A percentile compares a stretch with the other conserved stretches of the same genome.
These are phyloP conservation scores for Ceyx melanurus DNA, from an alignment of 2,113 vertebrate genomes.

Conservation along the genomic window DNA sequence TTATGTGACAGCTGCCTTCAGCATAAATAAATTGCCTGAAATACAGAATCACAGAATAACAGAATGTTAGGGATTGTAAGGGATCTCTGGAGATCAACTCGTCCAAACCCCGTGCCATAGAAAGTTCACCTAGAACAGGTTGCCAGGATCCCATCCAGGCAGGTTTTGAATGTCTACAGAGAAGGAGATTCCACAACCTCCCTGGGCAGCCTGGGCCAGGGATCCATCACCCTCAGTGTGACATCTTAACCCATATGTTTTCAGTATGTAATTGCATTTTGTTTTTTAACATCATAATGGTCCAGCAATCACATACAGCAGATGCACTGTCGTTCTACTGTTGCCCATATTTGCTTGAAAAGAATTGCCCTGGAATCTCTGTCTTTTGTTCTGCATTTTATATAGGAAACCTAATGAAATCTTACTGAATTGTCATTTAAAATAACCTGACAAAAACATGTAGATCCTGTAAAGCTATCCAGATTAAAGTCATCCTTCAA, in stretches of 20 bases:
- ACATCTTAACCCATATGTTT: neutral
- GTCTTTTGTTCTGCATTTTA: neutral
- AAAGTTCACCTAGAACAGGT: neutral
- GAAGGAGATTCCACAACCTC: too few relatives aligned
- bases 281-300: neutral
- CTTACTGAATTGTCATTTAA: neutral
- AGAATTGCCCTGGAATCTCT: neutral
- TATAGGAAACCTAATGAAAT: neutral
- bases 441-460: neutral
- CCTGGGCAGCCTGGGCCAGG: too few relatives aligned
- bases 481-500: neutral
- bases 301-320: neutral
- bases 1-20: neutral
- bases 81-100: neutral
- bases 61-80: neutral
- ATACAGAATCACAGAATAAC: neutral
- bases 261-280: rapidly evolving
- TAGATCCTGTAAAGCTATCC: neutral
- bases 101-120: neutral
- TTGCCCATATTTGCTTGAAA: neutral
- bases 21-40: neutral
- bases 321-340: too few relatives aligned
- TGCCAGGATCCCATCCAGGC: neutral
- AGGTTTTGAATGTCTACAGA: too few relatives aligned
- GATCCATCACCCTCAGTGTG: too few relatives aligned